Conservation (phyloP, 1,140 invertebrate genomes). For the Macrobrachium rosenbergii region DNA sequence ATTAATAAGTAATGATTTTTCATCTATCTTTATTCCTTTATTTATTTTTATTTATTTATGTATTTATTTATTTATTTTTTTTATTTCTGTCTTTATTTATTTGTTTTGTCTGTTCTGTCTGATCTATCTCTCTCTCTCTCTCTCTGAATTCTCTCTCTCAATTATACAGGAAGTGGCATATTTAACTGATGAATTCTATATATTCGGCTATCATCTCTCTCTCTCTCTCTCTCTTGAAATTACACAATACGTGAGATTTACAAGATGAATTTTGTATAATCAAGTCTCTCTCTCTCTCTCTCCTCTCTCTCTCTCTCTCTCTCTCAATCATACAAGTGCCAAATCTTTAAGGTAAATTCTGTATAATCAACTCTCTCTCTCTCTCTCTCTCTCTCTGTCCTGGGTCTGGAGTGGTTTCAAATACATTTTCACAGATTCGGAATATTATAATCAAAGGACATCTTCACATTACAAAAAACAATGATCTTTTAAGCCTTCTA, state of each 20-base stretch:
- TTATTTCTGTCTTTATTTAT: neutral
- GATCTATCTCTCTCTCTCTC: neutral
- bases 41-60: neutral
- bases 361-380: neutral
- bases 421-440: too few species aligned
- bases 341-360: neutral
- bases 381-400: neutral
- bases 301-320: slow-evolving; percentile 17
- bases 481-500: too few species aligned
- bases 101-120: too few species aligned
- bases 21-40: too few species aligned
- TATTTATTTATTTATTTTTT: neutral
- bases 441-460: too few species aligned
- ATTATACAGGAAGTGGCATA: neutral
- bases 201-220: neutral
- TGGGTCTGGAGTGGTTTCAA: neutral
- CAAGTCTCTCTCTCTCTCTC: too few species aligned
- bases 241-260: neutral
- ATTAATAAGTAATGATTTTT: too few species aligned
- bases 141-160: neutral
- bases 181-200: neutral
- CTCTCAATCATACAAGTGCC: too few species aligned
- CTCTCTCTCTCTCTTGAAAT: neutral
- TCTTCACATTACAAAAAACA: too few species aligned
- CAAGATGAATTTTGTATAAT: neutral